Percentiles rank a stretch among this genome's conserved stretches.
Evolutionary conservation across 2,113 vertebrate species (phyloP).

Genomic region (Lamprologus sp.): DNA sequence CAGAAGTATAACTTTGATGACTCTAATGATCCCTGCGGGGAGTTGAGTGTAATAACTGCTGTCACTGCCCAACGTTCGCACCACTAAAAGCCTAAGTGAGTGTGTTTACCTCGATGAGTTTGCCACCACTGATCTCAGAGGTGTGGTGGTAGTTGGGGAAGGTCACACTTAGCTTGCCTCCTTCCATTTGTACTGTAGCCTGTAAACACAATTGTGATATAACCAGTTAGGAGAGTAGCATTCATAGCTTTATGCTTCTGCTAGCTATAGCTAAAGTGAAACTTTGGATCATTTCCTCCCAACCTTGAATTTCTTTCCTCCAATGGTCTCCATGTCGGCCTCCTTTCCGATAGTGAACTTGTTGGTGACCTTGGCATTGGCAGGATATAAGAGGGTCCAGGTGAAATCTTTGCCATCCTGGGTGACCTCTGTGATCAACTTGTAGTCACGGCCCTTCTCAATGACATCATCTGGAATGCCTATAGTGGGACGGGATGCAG

Average conservation of each 20-base stretch:
- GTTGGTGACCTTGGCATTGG: constrained; percentile 76
- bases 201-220: neutral
- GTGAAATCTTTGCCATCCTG: constrained; percentile 81
- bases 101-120: constrained; percentile 70
- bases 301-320: constrained; percentile 94
- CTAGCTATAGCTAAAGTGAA: neutral
- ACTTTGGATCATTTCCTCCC: neutral
- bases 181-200: constrained; percentile 60
- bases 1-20: neutral
- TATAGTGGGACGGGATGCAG: constrained; percentile 16
- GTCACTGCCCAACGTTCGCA: neutral
- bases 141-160: constrained; percentile 82
- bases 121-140: constrained; percentile 53
- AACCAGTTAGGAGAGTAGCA: neutral
- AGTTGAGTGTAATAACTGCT: constrained; percentile 4
- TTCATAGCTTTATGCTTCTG: neutral
- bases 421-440: constrained; percentile 80
- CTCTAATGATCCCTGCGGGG: neutral
- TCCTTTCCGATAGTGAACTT: constrained; percentile 81
- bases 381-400: constrained; percentile 83
- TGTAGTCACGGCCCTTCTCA: constrained; percentile 79
- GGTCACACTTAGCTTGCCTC: constrained; percentile 48
- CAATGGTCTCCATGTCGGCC: constrained; percentile 83
- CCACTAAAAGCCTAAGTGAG: neutral
- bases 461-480: constrained; percentile 79